Percentiles rank a stretch among this genome's conserved stretches.
These are phyloP conservation scores for Lithophane socia DNA, from an alignment of 2,888 invertebrate genomes.

Conservation along the genomic window DNA sequence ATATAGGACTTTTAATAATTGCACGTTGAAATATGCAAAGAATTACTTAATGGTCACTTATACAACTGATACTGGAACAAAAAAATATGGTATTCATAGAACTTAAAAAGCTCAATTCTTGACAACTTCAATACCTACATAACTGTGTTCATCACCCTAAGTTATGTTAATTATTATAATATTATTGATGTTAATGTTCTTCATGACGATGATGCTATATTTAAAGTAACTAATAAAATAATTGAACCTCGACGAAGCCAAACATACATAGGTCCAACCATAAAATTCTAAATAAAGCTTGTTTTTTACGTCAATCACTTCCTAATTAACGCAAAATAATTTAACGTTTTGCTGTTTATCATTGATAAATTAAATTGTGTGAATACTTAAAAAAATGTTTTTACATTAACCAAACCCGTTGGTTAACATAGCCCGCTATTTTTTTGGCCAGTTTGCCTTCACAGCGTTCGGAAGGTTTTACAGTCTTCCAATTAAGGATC, in stretches of 20 bases:
- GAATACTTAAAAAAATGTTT: not conserved
- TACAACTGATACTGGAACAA: constrained; percentile 7
- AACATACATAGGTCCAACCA: not conserved
- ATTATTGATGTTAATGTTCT: not conserved
- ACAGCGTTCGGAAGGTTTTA: constrained; percentile 11
- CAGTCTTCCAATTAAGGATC: constrained; percentile 9
- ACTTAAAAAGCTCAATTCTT: not conserved
- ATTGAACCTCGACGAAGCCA: not conserved
- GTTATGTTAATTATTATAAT: not conserved
- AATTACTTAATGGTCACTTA: not conserved
- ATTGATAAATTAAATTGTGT: not conserved
- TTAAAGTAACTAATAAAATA: not conserved
- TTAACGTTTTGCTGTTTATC: constrained; percentile 8
- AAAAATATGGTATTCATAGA: not conserved
- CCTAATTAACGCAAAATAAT: constrained; percentile 8
- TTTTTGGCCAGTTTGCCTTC: constrained; percentile 39
- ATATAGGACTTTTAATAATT: constrained; percentile 43
- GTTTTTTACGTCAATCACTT: constrained; percentile 8
- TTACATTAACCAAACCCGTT: constrained; percentile 32
- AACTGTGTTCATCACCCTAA: not conserved
- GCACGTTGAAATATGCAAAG: constrained; percentile 28
- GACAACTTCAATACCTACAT: not conserved
- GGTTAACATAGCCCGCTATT: not conserved
- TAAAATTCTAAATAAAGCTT: not conserved
- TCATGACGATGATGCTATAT: not conserved